Conservation (phyloP, 2,888 invertebrate species). For the Melipona bicolor region DNA sequence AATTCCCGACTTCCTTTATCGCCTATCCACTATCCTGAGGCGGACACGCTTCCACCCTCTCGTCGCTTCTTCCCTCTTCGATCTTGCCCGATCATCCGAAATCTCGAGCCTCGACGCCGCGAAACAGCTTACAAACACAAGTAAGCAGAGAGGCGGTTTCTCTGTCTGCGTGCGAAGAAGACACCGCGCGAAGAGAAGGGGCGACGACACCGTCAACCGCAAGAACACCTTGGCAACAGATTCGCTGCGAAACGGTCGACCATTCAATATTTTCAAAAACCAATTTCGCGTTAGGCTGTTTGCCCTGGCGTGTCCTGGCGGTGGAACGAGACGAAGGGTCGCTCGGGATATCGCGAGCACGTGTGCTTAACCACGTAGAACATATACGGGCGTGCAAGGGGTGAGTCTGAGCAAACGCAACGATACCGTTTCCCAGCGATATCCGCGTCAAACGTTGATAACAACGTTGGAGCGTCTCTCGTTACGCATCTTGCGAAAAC, state of each 20-base stretch:
- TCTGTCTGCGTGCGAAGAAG: background rate
- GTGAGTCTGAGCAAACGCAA: constrained; percentile 53
- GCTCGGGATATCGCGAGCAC: constrained; percentile 69
- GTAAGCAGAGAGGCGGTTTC: constrained; percentile 19
- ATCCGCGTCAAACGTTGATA: constrained; percentile 44
- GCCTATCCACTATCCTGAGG: constrained; percentile 17
- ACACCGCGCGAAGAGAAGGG: background rate
- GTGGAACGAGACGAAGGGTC: constrained; percentile 22
- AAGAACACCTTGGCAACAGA: constrained; percentile 35
- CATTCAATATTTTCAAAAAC: constrained; percentile 75
- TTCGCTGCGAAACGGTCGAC: constrained; percentile 51
- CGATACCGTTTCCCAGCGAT: constrained; percentile 1
- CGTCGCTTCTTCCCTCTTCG: background rate
- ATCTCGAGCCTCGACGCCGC: constrained; percentile 19
- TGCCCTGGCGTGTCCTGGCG: constrained; percentile 61
- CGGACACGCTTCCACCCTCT: constrained; percentile 56
- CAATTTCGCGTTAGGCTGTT: constrained; percentile 75
- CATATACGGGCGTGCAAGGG: constrained; percentile 54
- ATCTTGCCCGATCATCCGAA: constrained; percentile 20
- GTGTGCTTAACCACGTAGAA: constrained; percentile 75
- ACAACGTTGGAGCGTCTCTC: background rate
- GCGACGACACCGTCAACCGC: constrained; percentile 2
- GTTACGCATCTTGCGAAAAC: constrained; percentile 10
- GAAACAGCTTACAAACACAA: constrained; percentile 4
- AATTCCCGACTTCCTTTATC: constrained; percentile 57